Evolutionary conservation across 2,113 vertebrate genomes (phyloP).

Genomic region (Silurus asotus): DNA sequence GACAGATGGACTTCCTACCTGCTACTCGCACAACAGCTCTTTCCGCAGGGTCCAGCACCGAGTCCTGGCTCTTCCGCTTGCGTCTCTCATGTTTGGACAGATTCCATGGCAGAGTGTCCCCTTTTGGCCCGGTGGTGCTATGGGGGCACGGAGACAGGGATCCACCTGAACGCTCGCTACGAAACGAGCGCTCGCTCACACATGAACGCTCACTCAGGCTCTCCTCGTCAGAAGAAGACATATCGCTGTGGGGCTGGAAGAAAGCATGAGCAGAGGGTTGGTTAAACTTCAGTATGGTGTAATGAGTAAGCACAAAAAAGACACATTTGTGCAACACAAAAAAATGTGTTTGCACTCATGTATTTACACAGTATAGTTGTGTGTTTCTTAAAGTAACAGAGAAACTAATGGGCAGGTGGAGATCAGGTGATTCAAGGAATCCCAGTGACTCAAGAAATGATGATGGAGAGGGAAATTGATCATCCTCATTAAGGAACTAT

Average conservation of each 20-base stretch:
- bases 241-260: constrained; percentile 60
- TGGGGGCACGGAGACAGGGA: constrained; percentile 89
- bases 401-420: not conserved
- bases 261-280: constrained; percentile 11
- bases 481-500: constrained; percentile 51
- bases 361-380: not conserved
- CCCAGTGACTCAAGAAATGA: constrained; percentile 31
- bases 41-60: constrained; percentile 95
- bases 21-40: constrained; percentile 94
- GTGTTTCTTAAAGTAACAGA: not conserved
- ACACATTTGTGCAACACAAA: not conserved
- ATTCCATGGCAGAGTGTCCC: constrained; percentile 97
- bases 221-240: constrained; percentile 97
- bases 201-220: constrained; percentile 93
- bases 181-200: constrained; percentile 86
- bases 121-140: constrained; percentile 77
- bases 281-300: constrained; percentile 4
- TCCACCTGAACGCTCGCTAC: constrained; percentile 90
- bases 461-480: constrained; percentile 19
- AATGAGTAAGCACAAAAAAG: constrained; percentile 28
- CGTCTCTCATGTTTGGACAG: constrained; percentile 92
- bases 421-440: not conserved
- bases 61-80: constrained; percentile 95
- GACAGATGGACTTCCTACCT: constrained; percentile 75
- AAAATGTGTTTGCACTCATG: not conserved